Base-by-base conservation (phyloP, 2,113 vertebrate species). In the Solenodon paradoxus region DNA sequence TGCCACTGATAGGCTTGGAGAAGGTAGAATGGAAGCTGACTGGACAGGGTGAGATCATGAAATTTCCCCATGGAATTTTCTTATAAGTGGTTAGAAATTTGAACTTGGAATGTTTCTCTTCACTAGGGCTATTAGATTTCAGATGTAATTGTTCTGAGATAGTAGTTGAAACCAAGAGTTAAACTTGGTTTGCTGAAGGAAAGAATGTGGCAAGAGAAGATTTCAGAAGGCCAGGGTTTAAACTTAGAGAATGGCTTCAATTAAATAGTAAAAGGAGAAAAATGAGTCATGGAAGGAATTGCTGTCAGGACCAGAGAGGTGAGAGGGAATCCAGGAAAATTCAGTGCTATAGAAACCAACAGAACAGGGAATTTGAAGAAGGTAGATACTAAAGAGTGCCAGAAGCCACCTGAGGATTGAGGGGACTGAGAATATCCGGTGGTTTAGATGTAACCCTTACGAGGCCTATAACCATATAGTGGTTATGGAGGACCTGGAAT, bases 101-200 rank as follows among this genome's bases (percentile, higher is more conserved):
- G 42, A 91, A n/a, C 30, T 88, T 89, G 71, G 79, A 75, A 24
- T 69, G 19, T 57, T 38, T 77, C 42, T 85, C 35, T 53, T 45
- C 35, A 13, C 51, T 61, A 71, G 38, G 59, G n/a, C 40, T 51
- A 40, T 38, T 42, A 45, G 19, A 17, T 45, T 74, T 71, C 51
- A 74, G 71, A 38, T 51, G 5, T 77, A 49, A 68, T 92, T 89
- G 11, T 85, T 89, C 72, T 88, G 53, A 86, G 68, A 35, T 19
- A 53, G 28, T 57, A 63, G 30, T 82, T 85, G 47, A 92, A 85
- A 85, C 47, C 55, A 81, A 88, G 49, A 57, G 35, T 9, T 63
- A 38, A 61, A 30, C 92, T 93, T 78, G 80, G 53, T 81, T 89
- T 80, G n/a, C 40, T 75, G 42, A 96, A 63, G 47, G 51, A 88